A percentile compares a stretch with the other conserved stretches of the same genome.
phyloP scores from a whole-genome alignment of 2,113 vertebrate genomes.

The Alosa alosa region DNA sequence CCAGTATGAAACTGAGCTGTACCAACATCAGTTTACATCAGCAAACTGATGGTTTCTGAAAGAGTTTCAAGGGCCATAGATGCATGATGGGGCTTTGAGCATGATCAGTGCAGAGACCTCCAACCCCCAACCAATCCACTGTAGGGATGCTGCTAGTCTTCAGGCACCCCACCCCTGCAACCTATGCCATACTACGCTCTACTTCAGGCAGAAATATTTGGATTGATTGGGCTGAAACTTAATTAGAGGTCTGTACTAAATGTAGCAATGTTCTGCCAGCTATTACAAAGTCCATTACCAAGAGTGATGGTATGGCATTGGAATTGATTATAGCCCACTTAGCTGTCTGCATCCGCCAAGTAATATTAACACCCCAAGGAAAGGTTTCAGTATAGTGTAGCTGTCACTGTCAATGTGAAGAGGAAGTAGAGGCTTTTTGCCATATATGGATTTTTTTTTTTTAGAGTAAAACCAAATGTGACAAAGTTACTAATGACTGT shows the following conservation, averaged over 20 bases:
- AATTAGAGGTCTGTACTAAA: background rate
- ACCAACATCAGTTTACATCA: no score
- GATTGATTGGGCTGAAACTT: background rate
- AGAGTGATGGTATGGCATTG: background rate
- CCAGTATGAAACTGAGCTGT: no score
- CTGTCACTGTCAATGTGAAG: background rate
- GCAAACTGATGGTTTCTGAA: background rate
- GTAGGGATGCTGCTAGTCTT: background rate
- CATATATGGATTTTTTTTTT: background rate
- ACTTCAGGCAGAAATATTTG: background rate
- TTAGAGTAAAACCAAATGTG: background rate
- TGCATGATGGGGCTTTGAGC: background rate
- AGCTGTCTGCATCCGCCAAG: constrained; percentile 1
- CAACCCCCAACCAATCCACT: background rate
- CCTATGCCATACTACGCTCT: background rate
- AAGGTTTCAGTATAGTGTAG: background rate
- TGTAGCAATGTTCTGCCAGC: background rate
- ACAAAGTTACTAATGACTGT: background rate
- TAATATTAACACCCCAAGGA: background rate
- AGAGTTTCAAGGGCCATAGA: background rate
- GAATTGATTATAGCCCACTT: background rate
- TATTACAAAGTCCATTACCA: background rate
- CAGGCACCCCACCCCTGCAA: background rate
- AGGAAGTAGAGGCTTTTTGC: background rate
- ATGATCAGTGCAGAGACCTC: background rate